These are phyloP conservation scores for Myrmecobius fasciatus DNA, from an alignment of 2,113 vertebrate genomes.

Conservation along the genomic window DNA sequence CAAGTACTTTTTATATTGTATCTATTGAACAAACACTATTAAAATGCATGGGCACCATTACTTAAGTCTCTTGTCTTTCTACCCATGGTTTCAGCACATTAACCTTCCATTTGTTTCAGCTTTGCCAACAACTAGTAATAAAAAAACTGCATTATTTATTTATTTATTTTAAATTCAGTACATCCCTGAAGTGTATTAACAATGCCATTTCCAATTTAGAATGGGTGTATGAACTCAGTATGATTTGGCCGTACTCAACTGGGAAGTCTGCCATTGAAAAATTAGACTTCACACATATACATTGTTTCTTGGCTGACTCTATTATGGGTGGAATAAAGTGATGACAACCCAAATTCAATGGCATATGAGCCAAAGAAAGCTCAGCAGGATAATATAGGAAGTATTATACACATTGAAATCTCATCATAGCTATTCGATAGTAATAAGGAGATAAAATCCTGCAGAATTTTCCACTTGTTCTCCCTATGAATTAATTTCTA, in stretches of 20 bases:
- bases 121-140: constrained; percentile 39
- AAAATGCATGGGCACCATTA: neutral
- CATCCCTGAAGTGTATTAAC: constrained; percentile 20
- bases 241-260: constrained; percentile 7
- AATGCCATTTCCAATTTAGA: fast-evolving
- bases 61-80: neutral
- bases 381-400: neutral
- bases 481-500: constrained; percentile 67
- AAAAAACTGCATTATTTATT: constrained; percentile 49
- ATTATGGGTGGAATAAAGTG: neutral
- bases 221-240: neutral
- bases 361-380: neutral
- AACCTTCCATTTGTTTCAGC: constrained; percentile 1
- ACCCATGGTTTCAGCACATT: neutral
- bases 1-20: neutral
- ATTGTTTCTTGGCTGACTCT: constrained; percentile 35
- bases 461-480: constrained; percentile 42
- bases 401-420: neutral
- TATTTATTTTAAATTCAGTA: constrained; percentile 57
- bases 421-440: constrained; percentile 12
- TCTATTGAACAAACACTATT: neutral
- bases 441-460: constrained; percentile 47
- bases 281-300: neutral
- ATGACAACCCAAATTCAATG: neutral
- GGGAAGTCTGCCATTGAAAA: constrained; percentile 60